phyloP scores from a whole-genome alignment of 1,140 invertebrate genomes.

The Drosophila lacteicornis region DNA sequence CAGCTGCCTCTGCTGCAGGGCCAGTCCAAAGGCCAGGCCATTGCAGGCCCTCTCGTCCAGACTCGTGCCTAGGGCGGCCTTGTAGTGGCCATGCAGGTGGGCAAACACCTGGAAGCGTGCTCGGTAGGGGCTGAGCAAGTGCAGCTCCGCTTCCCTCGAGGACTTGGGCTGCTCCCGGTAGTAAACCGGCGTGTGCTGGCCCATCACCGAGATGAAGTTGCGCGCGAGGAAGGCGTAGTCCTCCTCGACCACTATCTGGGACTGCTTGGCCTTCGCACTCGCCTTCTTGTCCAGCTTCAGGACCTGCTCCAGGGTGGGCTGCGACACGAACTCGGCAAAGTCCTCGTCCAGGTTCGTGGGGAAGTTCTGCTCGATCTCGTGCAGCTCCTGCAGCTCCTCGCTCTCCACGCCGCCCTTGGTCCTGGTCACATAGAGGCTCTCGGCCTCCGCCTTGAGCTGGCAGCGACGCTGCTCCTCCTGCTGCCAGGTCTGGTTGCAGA shows the following conservation, averaged over 20 bases:
- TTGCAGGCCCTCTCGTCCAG: conserved; percentile 69
- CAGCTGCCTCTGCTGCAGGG: conserved; percentile 64
- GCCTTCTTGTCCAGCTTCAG: conserved; percentile 62
- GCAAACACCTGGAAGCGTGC: conserved; percentile 71
- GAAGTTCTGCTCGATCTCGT: conserved; percentile 91
- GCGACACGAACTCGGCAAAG: conserved; percentile 88
- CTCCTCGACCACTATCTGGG: conserved; percentile 69
- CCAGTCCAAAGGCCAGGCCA: conserved; percentile 63
- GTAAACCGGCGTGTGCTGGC: conserved; percentile 52
- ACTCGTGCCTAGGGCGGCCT: conserved; percentile 47
- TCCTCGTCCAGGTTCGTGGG: conserved; percentile 90
- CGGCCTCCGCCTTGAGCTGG: conserved; percentile 89
- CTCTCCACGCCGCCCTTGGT: conserved; percentile 87
- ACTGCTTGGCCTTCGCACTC: conserved; percentile 54
- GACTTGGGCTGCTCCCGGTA: conserved; percentile 41
- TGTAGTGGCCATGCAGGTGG: conserved; percentile 65
- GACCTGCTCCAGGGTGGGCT: conserved; percentile 80
- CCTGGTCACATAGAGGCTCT: conserved; percentile 93
- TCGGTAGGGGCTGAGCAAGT: conserved; percentile 57
- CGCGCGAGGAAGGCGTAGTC: conserved; percentile 74
- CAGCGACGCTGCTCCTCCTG: conserved; percentile 89
- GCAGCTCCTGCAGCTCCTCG: conserved; percentile 90
- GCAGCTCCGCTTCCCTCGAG: conserved; percentile 21
- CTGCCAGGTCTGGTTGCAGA: conserved; percentile 90
- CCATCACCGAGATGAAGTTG: conserved; percentile 75